These are phyloP conservation scores for Drosophila bifasciata DNA, from an alignment of 1,140 invertebrate genomes.

Conservation along the genomic window DNA sequence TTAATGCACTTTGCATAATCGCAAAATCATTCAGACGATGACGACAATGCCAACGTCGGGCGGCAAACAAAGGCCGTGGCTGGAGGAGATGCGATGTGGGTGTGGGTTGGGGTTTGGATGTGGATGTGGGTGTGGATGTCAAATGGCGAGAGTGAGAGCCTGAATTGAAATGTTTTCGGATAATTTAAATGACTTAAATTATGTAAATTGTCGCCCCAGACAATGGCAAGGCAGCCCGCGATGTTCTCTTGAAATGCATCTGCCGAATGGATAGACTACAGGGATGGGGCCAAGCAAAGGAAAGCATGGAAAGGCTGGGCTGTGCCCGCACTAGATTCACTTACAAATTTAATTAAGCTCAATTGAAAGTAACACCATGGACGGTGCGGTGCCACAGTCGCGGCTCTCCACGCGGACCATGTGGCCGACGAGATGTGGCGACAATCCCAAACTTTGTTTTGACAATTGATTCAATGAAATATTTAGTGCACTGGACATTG, in stretches of 20 bases:
- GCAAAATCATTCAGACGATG: conserved; percentile 74
- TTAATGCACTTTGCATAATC: conserved; percentile 81
- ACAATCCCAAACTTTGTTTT: conserved; percentile 80
- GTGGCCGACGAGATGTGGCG: conserved; percentile 61
- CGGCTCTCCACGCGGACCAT: conserved; percentile 27
- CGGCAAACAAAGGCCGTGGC: conserved; percentile 30
- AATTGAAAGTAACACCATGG: conserved; percentile 83
- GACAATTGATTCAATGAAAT: conserved; percentile 82
- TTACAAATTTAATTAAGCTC: conserved; percentile 84
- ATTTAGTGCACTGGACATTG: conserved; percentile 64
- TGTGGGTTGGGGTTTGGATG: conserved; percentile 28
- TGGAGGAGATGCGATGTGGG: conserved; percentile 21
- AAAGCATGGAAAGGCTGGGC: too few species aligned
- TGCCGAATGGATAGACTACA: too few species aligned
- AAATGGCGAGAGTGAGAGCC: conserved; percentile 25
- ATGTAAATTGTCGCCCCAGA: conserved; percentile 83
- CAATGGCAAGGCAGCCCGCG: conserved; percentile 37
- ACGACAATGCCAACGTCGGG: conserved; percentile 26
- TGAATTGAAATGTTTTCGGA: conserved; percentile 82
- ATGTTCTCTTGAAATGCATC: conserved; percentile 19
- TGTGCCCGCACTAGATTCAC: conserved; percentile 81
- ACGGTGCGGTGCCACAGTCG: conserved; percentile 21
- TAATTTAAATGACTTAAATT: conserved; percentile 83
- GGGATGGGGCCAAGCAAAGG: too few species aligned
- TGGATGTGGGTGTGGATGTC: conserved; percentile 45